phyloP scores from a whole-genome alignment of 1,140 invertebrate genomes.

The Chymomyza costata region DNA sequence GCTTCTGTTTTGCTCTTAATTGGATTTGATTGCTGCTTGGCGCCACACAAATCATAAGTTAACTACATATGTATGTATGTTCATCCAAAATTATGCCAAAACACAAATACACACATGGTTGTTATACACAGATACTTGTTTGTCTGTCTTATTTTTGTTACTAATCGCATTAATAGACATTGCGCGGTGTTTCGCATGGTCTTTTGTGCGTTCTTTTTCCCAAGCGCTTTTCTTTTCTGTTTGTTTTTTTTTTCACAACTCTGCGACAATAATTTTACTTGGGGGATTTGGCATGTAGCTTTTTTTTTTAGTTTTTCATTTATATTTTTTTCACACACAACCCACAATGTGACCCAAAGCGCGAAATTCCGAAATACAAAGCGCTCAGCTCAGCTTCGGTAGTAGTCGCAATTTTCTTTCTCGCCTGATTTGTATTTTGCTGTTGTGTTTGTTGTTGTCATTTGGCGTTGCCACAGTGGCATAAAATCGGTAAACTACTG shows the following conservation, averaged over 20 bases:
- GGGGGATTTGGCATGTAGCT: too few species aligned
- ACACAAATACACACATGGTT: conserved; percentile 22
- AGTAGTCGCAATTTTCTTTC: conserved; percentile 1
- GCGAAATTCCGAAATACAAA: too few species aligned
- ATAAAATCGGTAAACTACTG: conserved; percentile 70
- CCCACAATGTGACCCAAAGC: conserved; percentile 14
- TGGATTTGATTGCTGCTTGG: conserved; percentile 62
- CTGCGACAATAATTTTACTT: neutral
- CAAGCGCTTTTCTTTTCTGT: conserved; percentile 52
- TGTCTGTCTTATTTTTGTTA: neutral
- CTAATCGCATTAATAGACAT: conserved; percentile 54
- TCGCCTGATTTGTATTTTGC: neutral
- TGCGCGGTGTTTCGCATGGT: conserved; percentile 4
- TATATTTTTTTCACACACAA: conserved; percentile 33
- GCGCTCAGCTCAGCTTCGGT: too few species aligned
- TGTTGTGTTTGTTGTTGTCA: conserved; percentile 9
- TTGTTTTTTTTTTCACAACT: conserved; percentile 34
- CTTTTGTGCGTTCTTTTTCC: conserved; percentile 29
- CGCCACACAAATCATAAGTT: conserved; percentile 46
- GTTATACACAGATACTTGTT: too few species aligned
- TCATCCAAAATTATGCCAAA: too few species aligned
- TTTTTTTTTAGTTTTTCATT: conserved; percentile 39
- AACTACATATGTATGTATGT: too few species aligned
- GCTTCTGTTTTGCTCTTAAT: conserved; percentile 52
- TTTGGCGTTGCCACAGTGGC: conserved; percentile 34